phyloP scores from a whole-genome alignment of 2,888 invertebrate species.

The Scaptomyza reducta region DNA sequence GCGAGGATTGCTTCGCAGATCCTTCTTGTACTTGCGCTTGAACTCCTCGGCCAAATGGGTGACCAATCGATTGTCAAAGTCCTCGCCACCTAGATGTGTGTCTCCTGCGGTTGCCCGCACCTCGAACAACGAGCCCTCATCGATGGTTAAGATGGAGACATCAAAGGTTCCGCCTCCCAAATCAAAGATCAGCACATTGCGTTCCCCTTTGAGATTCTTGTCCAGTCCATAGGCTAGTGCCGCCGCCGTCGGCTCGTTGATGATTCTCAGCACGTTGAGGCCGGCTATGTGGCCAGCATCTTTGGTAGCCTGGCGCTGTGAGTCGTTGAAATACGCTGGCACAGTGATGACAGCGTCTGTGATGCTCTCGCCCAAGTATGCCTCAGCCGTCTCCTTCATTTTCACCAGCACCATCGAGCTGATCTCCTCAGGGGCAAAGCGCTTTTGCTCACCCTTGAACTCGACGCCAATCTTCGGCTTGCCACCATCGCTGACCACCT shows the following conservation, averaged over 20 bases:
- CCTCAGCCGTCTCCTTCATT: conserved; percentile 96
- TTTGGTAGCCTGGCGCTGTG: conserved; percentile 30
- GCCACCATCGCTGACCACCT: conserved; percentile 91
- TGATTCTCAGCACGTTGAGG: conserved; percentile 30
- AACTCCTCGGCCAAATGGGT: conserved; percentile 34
- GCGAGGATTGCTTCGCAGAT: conserved; percentile 87
- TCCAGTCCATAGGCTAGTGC: conserved; percentile 30
- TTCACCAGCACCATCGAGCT: conserved; percentile 96
- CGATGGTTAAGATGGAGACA: conserved; percentile 80
- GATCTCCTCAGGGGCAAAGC: conserved; percentile 94
- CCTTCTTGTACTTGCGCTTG: conserved; percentile 85
- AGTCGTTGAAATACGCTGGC: conserved; percentile 87
- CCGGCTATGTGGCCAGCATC: conserved; percentile 31
- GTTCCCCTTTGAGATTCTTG: conserved; percentile 29
- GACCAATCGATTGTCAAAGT: conserved; percentile 83
- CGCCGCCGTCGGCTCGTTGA: conserved; percentile 32
- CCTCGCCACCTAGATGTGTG: conserved; percentile 96
- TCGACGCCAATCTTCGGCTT: conserved; percentile 93
- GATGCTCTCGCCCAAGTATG: conserved; percentile 93
- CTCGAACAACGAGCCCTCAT: conserved; percentile 94
- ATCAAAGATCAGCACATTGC: conserved; percentile 61
- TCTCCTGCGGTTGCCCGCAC: conserved; percentile 98
- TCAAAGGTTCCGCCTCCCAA: conserved; percentile 85
- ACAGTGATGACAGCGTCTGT: conserved; percentile 93
- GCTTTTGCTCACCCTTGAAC: conserved; percentile 95